Base-by-base conservation (phyloP, 2,888 invertebrate genomes). In the Caenorhabditis sp. region DNA sequence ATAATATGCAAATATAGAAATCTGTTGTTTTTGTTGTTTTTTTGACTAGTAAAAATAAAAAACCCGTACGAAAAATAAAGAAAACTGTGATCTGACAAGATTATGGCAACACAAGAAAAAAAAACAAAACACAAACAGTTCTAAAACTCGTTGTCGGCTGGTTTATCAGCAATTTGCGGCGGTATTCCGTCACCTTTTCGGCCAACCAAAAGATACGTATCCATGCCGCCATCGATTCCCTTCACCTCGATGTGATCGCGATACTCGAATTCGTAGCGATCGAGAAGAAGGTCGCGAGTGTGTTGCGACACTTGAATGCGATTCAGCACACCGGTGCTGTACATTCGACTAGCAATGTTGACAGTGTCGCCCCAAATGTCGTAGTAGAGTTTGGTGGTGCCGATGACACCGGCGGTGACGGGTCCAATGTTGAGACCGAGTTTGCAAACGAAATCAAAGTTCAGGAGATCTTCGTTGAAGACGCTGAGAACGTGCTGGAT, bases 351-450 rank as follows among this genome's bases (percentile, higher is more conserved):
- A 0, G 97, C 95, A 68, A 97, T 95, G 88, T 97, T 97, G 50
- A 97, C 97, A 0, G 97, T 95, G 88, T 97, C 97, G 0, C 97
- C 97, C 97, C 97, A 97, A 83, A 97, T 97, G 88, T 97, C 97
- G 85, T 96, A 97, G 88, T 95, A 94, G 71, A 97, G 90, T 88
- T 97, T 97, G 1, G 94, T 94, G 8, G 95, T 95, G 0, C 97
- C 97, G 63, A 97, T 96, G 1, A 97, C 91, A 1, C 81, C 83
- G 24, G 97, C 95, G 0, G 96, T 96, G 0, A 97, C 95, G 82
- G 96, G 95, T 0, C 97, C 97, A 83, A 93, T 93, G 89, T 97
- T 96, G 87, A 92, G 94, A 1, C 88, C 87, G 24, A 88, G 83
- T 74, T 88, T 88, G 43, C 95, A 89, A 58, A 94, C 93, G 68